A percentile compares a stretch with the other conserved stretches of the same genome.
phyloP scores from a whole-genome alignment of 2,797 vertebrate genomes.

The Helarctos malayanus region DNA sequence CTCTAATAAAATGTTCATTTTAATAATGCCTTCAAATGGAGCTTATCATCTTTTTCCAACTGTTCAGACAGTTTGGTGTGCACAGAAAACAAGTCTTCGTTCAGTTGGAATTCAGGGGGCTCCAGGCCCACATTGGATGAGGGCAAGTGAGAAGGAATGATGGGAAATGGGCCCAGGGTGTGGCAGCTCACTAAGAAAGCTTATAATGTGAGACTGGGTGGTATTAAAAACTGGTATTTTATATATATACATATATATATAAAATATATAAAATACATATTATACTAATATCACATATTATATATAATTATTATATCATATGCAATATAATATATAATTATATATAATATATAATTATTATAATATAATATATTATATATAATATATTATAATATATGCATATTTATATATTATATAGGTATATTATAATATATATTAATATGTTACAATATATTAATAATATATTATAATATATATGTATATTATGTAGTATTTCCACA shows the following conservation, averaged over 20 bases:
- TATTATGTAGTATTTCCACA: not conserved
- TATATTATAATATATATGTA: no score
- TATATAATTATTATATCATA: not conserved
- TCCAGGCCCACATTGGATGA: not conserved
- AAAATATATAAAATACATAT: no score
- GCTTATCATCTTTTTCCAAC: not conserved
- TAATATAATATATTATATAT: no score
- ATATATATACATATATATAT: no score
- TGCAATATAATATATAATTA: no score
- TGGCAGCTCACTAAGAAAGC: not conserved
- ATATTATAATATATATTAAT: no score
- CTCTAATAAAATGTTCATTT: not conserved
- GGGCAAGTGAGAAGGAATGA: not conserved
- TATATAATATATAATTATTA: not conserved
- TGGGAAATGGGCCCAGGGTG: not conserved
- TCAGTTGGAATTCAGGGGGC: not conserved
- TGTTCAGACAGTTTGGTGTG: not conserved
- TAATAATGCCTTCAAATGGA: not conserved
- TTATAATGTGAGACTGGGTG: accelerated
- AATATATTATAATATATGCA: no score
- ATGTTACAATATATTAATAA: not conserved
- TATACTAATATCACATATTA: no score
- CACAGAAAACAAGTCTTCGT: not conserved
- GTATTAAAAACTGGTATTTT: not conserved
- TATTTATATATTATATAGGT: not conserved